Conservation (phyloP, 2,113 vertebrate genomes). For the Dicaeum eximium region DNA sequence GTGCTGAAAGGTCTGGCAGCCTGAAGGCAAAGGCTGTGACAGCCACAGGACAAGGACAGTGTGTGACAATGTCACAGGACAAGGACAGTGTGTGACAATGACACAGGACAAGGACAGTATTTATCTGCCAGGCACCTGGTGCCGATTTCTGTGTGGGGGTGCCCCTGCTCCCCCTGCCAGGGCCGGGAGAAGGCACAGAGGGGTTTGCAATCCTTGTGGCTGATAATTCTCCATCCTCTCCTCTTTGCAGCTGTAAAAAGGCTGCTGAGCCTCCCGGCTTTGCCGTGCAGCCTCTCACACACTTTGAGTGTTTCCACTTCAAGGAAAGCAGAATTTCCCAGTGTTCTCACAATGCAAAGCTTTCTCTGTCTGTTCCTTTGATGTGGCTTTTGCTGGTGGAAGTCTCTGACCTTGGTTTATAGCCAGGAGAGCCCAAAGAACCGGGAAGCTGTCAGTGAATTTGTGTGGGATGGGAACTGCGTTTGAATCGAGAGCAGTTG, state of each 20-base stretch:
- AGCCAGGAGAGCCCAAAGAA: not conserved
- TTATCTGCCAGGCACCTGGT: fast-evolving
- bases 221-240: not conserved
- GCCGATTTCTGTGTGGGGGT: not conserved
- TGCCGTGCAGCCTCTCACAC: fast-evolving
- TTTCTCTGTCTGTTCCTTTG: not conserved
- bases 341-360: not conserved
- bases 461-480: fast-evolving
- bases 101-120: fast-evolving
- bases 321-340: not conserved
- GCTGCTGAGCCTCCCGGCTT: not conserved
- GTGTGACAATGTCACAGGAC: not conserved
- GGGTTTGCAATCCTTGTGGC: not conserved
- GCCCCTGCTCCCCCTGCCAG: not conserved
- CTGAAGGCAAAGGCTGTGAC: not conserved
- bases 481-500: fast-evolving
- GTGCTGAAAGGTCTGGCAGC: not conserved
- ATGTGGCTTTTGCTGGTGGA: not conserved
- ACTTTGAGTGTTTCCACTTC: not conserved
- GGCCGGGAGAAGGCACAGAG: fast-evolving
- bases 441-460: fast-evolving
- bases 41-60: fast-evolving
- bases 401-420: not conserved
- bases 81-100: not conserved
- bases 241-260: not conserved